Base-by-base conservation (phyloP, 2,797 vertebrate species). In the Morus bassanus region DNA sequence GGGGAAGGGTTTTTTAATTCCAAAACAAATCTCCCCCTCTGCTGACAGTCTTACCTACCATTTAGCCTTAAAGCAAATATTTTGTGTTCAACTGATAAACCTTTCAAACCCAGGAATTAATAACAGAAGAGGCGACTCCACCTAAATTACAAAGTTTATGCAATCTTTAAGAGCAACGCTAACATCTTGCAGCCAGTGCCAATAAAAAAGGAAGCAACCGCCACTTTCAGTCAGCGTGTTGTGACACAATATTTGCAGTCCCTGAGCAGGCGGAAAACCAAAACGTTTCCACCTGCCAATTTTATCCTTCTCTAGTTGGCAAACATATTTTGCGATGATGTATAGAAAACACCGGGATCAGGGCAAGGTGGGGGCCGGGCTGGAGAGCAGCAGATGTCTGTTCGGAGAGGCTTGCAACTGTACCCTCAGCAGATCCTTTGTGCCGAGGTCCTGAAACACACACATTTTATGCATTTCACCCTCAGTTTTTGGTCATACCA, bases 311-410 rank as follows among this genome's bases (percentile, higher is more conserved):
- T 83, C 15, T 63, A 10, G 64, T 81, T 69, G 57, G 81, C 81
- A 93, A 95, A 89, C 53, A 33, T 19, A 13, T 93, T 96, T 93
- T 76, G 57, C 1, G 3, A 6, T 3, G 83, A 27, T 51, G 48
- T 35, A 23, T 43, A 61, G 63, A 33, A 81, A 91, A 54, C 57
- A 33, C 8, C 0, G 2, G 65, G 70, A 43, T 9, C 0, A 3
- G 61, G 59, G 57, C 13, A 73, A 75, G 14, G 72, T 2, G 4
- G 17, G 61, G 57, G 63, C 39, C 15, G 14, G 83, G 83, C 35
- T 82, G 78, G 63, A 82, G 75, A 67, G 86, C 50, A 64, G 87
- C 91, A 95, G 89, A 51, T 73, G 60, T 63, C 56, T 79, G 85
- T 80, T 85, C 2, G 2, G 43, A 83, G 31, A 16, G 1, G 14